These are phyloP conservation scores for Camptogramma bilineatum DNA, from an alignment of 2,888 invertebrate genomes.

Conservation along the genomic window DNA sequence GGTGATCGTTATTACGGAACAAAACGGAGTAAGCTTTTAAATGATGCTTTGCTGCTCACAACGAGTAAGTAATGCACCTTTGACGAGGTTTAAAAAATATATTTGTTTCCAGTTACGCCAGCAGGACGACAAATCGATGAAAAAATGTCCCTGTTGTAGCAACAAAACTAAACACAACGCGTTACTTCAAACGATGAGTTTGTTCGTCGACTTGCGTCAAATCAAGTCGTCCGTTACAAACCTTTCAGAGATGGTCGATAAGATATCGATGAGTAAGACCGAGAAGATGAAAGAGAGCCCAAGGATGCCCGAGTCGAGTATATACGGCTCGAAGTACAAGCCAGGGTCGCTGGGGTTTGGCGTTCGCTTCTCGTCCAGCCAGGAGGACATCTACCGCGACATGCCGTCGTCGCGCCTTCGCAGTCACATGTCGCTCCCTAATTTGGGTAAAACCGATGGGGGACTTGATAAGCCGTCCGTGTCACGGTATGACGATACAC, in stretches of 20 bases:
- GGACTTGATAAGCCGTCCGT: constrained; percentile 62
- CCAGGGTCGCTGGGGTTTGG: constrained; percentile 77
- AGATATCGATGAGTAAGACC: constrained; percentile 72
- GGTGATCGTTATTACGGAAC: neutral
- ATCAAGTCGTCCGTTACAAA: constrained; percentile 81
- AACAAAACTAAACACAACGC: constrained; percentile 40
- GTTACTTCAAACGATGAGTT: constrained; percentile 66
- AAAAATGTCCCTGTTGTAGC: constrained; percentile 46
- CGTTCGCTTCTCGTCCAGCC: constrained; percentile 80
- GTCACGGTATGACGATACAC: constrained; percentile 56
- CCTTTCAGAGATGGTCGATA: constrained; percentile 81
- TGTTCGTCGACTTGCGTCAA: constrained; percentile 81
- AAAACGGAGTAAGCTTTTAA: neutral
- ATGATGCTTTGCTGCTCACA: constrained; percentile 8
- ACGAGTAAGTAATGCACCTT: neutral
- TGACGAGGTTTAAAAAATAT: constrained; percentile 11
- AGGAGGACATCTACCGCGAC: constrained; percentile 76
- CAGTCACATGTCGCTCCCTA: constrained; percentile 80
- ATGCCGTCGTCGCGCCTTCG: constrained; percentile 79
- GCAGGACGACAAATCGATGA: constrained; percentile 30
- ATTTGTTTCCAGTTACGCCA: constrained; percentile 35
- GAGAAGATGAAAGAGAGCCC: constrained; percentile 59
- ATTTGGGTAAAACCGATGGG: constrained; percentile 72
- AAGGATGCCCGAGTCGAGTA: constrained; percentile 60
- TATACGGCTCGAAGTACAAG: constrained; percentile 72